Conservation (phyloP, 2,888 invertebrate species). For the Caenorhabditis sp. region DNA sequence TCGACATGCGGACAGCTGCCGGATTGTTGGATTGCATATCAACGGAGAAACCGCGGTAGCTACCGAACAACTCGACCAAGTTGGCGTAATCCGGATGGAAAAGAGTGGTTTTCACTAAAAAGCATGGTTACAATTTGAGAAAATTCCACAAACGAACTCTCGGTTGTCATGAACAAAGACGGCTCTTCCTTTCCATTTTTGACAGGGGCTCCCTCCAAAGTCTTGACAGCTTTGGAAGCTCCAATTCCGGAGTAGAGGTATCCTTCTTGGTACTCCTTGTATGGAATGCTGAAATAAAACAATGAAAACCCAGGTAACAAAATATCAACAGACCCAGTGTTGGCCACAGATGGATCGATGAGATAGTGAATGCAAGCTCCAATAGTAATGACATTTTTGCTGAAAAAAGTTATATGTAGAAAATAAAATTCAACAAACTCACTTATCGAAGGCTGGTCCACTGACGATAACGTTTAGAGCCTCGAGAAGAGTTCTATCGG, state of each 20-base stretch:
- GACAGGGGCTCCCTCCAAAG: constrained; percentile 28
- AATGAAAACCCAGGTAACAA: background rate
- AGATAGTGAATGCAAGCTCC: constrained; percentile 41
- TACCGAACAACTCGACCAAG: constrained; percentile 13
- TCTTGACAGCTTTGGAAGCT: constrained; percentile 50
- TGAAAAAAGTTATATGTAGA: constrained; percentile 7
- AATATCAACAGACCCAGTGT: background rate
- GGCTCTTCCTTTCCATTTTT: background rate
- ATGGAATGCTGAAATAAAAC: constrained; percentile 22
- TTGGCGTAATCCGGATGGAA: constrained; percentile 42
- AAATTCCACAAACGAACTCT: constrained; percentile 28
- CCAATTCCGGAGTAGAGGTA: constrained; percentile 36
- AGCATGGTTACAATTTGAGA: background rate
- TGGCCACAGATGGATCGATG: constrained; percentile 11
- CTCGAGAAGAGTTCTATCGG: constrained; percentile 37
- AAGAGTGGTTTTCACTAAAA: constrained; percentile 48
- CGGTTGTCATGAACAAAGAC: constrained; percentile 43
- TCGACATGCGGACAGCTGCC: constrained; percentile 16
- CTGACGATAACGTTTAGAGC: constrained; percentile 45
- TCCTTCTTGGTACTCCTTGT: constrained; percentile 28
- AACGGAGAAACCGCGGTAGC: constrained; percentile 3
- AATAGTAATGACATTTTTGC: constrained; percentile 43
- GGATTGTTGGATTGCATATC: constrained; percentile 10
- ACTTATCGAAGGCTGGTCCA: constrained; percentile 36
- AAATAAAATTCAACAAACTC: background rate